phyloP scores from a whole-genome alignment of 1,140 invertebrate genomes.

The Procambarus clarkii region DNA sequence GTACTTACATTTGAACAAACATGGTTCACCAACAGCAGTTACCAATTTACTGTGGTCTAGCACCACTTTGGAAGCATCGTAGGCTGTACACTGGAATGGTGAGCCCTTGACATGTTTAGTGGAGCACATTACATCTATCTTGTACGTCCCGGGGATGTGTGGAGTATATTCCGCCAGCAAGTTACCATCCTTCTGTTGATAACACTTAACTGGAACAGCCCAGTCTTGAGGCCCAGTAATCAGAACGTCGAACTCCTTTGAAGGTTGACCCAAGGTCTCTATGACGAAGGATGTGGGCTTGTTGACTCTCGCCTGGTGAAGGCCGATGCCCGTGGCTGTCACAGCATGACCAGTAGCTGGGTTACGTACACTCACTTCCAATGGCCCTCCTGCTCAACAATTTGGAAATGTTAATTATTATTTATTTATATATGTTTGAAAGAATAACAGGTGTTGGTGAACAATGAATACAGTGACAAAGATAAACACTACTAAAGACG shows the following conservation, averaged over 20 bases:
- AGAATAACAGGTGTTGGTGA: no score
- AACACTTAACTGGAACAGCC: constrained; percentile 94
- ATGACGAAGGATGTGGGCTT: constrained; percentile 91
- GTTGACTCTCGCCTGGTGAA: constrained; percentile 88
- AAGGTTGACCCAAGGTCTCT: constrained; percentile 88
- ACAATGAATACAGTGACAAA: no score
- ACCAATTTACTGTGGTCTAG: constrained; percentile 76
- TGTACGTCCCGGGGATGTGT: constrained; percentile 83
- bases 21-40: constrained; percentile 75
- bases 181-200: constrained; percentile 95
- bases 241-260: constrained; percentile 93
- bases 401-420: no score
- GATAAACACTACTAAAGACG: no score
- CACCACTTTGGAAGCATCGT: constrained; percentile 87
- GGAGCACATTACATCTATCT: constrained; percentile 92
- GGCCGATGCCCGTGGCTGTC: constrained; percentile 85
- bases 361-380: constrained; percentile 78
- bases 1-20: constrained; percentile 82
- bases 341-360: constrained; percentile 84
- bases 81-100: constrained; percentile 96
- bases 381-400: constrained; percentile 78
- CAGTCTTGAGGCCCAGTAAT: constrained; percentile 91
- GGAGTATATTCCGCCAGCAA: constrained; percentile 94
- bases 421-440: no score
- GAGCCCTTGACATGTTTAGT: constrained; percentile 94